Base-by-base conservation (phyloP, 2,113 vertebrate species). In the Pterocles orientalis region DNA sequence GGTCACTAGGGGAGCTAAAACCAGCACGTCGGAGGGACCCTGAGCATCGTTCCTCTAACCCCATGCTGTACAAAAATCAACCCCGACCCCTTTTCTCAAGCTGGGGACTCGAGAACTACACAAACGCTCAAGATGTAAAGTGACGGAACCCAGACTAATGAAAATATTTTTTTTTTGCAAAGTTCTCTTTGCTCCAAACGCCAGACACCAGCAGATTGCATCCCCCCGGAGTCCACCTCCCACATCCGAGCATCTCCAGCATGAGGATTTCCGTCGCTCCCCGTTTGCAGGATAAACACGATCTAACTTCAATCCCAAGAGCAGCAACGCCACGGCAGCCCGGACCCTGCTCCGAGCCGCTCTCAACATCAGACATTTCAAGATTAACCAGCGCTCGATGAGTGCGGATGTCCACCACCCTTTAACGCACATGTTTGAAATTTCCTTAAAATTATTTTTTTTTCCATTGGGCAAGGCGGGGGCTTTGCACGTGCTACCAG, bases 341-440 rank as follows among this genome's bases (percentile, higher is more conserved):
- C 9, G 6, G 33, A 28, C 14, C 20, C 50, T 28, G 58, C 58
- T 64, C 39, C 41, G 53, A 39, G 51, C 25, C 51, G 13, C 72
- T 33, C 33, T 50, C 34, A 45, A 15, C 53, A 26, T 0, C 5
- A 4, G 15, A 6, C 5, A 7, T 36, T 51, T 78, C 29, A 31
- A 20, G 16, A 39, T 19, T 5, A 29, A 56, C 33, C 3, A 5
- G 16, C 1, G 10, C n/a, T 31, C 3, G 2, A 16, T 12, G 71
- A 18, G 14, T 3, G 7, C 9, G 36, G 43, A 14, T 9, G 57
- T 56, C 16, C 26, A 15, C 21, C 18, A 62, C 14, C 31, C 17
- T 50, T 43, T 31, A 23, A 34, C 4, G 24, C 13, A 18, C 3
- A 1, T 7, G 5, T 10, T 28, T 43, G 4, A 60, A 39, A 48